Evolutionary conservation across 2,888 invertebrate genomes (phyloP), one percentile per base, ranked within the genome.

Genomic region (Tenodera sinensis): DNA sequence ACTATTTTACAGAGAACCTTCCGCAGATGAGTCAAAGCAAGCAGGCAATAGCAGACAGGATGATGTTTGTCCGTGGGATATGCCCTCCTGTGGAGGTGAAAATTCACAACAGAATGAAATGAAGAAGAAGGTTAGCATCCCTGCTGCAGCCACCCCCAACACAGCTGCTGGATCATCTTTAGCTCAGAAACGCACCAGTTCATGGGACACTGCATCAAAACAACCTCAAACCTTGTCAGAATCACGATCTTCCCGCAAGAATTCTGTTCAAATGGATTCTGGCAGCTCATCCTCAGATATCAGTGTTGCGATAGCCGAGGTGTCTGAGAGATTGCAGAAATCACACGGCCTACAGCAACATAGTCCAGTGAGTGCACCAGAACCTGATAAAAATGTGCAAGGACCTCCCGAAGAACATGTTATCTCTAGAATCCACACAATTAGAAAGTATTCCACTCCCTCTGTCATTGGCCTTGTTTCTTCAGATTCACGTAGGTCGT

Each of bases 211-310:
- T 20, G 30, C 87, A 87, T 82, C 87, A 30, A 87, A 83, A 34
- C 87, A 87, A 83, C 87, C 87, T 15, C 83, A 82, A 30, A n/a
- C 87, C 83, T 83, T 87, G 42, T 42, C 87, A 83, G 87, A 87
- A 28, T 42, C 82, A 27, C 81, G 85, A 85, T 28, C 89, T 47
- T 89, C 95, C 28, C 94, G 96, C 42, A 96, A 96, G 92, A 96
- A 96, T 93, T 96, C 96, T 7, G 94, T 95, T 25, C 95, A 95
- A 91, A 93, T 96, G 84, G 96, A 96, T 93, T 96, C 96, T 27
- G 96, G 95, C 92, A 96, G 96, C 92, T 96, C 96, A n/a, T 96
- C 96, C 20, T 96, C 97, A 28, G 97, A 97, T 92, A 95, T 96
- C 90, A 96, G 96, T 92, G 94, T 94, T 85, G 94, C 94, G 84